Conservation (phyloP, 2,113 vertebrate species). For the Noturus placidus region DNA sequence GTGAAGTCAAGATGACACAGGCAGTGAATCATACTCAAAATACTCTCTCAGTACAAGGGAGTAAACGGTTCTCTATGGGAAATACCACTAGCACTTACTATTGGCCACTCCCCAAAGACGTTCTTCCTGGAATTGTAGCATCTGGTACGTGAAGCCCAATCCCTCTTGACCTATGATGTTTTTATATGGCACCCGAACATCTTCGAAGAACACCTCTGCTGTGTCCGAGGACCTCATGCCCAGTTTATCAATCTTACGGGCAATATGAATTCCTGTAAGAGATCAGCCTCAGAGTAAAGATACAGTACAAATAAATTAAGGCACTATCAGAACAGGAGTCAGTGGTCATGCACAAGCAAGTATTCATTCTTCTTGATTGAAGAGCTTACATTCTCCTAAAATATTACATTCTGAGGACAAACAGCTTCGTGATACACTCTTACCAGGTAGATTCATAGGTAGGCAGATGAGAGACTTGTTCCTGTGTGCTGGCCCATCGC, state of each 20-base stretch:
- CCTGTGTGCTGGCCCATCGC: conserved; percentile 70
- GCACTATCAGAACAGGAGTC: neutral
- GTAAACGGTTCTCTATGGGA: neutral
- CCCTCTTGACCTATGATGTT: conserved; percentile 83
- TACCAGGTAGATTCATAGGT: conserved; percentile 80
- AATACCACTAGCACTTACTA: conserved; percentile 67
- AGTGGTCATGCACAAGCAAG: neutral
- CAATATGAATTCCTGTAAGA: conserved; percentile 73
- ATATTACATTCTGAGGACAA: neutral
- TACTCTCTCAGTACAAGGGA: neutral
- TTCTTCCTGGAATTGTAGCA: conserved; percentile 87
- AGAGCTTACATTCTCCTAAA: neutral
- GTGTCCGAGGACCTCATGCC: conserved; percentile 85
- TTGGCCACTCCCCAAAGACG: conserved; percentile 76
- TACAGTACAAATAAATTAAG: neutral
- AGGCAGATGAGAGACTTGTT: conserved; percentile 84
- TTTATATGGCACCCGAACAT: conserved; percentile 76
- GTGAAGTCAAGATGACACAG: conserved; percentile 5
- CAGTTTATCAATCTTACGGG: conserved; percentile 82
- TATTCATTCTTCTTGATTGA: neutral
- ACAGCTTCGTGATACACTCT: conserved; percentile 7
- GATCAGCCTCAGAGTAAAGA: neutral
- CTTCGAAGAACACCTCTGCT: conserved; percentile 82
- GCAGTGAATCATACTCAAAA: conserved; percentile 4
- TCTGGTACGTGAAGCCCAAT: conserved; percentile 85